Base-by-base conservation (phyloP, 1,140 invertebrate species). In the Drusus annulatus region DNA sequence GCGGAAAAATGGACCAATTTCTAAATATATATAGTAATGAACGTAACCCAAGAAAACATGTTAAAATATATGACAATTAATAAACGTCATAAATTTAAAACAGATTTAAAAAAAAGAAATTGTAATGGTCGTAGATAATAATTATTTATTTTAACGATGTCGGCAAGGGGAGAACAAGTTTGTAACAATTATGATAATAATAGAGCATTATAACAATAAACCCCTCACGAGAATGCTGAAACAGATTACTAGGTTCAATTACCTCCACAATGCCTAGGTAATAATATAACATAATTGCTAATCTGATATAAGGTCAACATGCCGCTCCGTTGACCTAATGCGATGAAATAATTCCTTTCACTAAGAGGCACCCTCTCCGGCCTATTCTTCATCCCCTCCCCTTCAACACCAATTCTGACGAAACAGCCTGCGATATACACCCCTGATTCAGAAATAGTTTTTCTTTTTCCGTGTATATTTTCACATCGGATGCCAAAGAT, bases 231-330 rank as follows among this genome's bases (percentile, higher is more conserved):
- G n/a, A 56, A 17, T 56, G n/a, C 54, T 56, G 19, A 17, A 17
- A 56, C n/a, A n/a, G 19, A 17, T n/a, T 56, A n/a, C 19, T 17
- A 56, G 54, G 4, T 56, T 56, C n/a, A n/a, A 56, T 56, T 17
- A 56, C 19, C n/a, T 10, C 19, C 19, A n/a, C n/a, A 21, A n/a
- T 56, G n/a, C n/a, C n/a, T 4, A 17, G 8, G 19, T 17, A 17
- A 17, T 21, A 56, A 56, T 56, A 17, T 17, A 17, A 56, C 23
- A 63, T 63, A 23, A 63, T 63, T 63, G 60, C 15, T 63, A 63
- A 63, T 69, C 65, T 69, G n/a, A 45, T 69, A 69, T 45, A 69
- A 69, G 36, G 65, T 69, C 36, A 69, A 69, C 65, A 69, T 69
- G 6, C 36, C 65, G 31, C 65, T 45, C 21, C 65, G 65, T 50